Evolutionary conservation across 1,140 invertebrate genomes (phyloP).

Genomic region (Euglossa dilemma): DNA sequence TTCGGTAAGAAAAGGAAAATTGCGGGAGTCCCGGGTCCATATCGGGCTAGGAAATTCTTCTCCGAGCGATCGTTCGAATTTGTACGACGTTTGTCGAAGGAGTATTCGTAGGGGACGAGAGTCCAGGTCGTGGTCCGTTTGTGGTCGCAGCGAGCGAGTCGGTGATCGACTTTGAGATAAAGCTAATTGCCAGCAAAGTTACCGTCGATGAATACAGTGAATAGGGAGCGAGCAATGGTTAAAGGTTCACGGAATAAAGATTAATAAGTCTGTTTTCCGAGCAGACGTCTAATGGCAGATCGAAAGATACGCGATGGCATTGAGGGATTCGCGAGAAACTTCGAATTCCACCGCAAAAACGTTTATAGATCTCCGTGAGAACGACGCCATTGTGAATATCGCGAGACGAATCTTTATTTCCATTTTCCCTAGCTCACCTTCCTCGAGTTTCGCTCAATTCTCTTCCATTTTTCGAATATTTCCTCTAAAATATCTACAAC

Average conservation of each 20-base stretch:
- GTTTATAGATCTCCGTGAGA: not conserved
- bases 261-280: not conserved
- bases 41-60: not conserved
- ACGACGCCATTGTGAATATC: not conserved
- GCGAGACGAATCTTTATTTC: not conserved
- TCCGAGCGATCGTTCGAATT: not conserved
- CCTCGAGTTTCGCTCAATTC: no score
- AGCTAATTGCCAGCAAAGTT: not conserved
- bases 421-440: no score
- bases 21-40: no score
- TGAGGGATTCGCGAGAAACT: not conserved
- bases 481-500: no score
- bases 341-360: not conserved
- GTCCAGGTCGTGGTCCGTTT: not conserved
- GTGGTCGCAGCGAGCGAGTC: not conserved
- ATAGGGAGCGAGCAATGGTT: not conserved
- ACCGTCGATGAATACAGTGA: not conserved
- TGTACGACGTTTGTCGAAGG: not conserved
- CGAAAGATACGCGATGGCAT: not conserved
- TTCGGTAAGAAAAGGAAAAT: not conserved
- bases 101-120: not conserved
- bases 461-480: no score
- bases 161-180: slow-evolving; percentile 29
- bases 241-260: slow-evolving; percentile 16
- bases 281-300: not conserved